These are phyloP conservation scores for Arctia plantaginis DNA, from an alignment of 2,888 invertebrate species.

Conservation along the genomic window DNA sequence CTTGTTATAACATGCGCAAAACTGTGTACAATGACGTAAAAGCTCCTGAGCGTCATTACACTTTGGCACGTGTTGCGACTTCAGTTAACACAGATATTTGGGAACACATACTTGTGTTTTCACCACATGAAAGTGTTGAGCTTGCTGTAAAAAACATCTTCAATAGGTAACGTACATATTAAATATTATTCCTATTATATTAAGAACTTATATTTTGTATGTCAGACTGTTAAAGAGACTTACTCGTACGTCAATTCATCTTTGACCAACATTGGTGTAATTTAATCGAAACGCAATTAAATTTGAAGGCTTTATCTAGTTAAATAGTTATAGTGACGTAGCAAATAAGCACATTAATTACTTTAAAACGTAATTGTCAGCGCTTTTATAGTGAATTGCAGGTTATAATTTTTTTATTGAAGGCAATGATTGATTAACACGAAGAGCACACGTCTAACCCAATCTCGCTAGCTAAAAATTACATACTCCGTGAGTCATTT, in stretches of 20 bases:
- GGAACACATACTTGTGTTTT: constrained; percentile 34
- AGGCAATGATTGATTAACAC: not conserved
- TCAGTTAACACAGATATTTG: constrained; percentile 34
- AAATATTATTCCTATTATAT: not conserved
- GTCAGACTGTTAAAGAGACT: not conserved
- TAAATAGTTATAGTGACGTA: not conserved
- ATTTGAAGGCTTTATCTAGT: not conserved
- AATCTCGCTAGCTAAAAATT: not conserved
- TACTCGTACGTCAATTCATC: not conserved
- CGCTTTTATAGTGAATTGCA: not conserved
- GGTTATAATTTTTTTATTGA: not conserved
- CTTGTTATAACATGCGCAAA: constrained; percentile 16
- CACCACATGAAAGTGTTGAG: constrained; percentile 1
- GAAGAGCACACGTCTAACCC: not conserved
- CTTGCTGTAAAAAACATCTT: not conserved
- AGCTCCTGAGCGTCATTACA: constrained; percentile 31
- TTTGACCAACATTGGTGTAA: not conserved
- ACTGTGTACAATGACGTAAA: constrained; percentile 32
- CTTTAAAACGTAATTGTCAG: not conserved
- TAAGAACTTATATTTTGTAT: not conserved
- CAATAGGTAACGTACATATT: not conserved
- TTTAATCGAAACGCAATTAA: not conserved
- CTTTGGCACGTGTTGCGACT: constrained; percentile 25
- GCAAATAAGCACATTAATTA: not conserved
- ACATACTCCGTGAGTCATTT: not conserved